Evolutionary conservation across 2,113 vertebrate genomes (phyloP).

Genomic region (Xiphophorus couchianus): DNA sequence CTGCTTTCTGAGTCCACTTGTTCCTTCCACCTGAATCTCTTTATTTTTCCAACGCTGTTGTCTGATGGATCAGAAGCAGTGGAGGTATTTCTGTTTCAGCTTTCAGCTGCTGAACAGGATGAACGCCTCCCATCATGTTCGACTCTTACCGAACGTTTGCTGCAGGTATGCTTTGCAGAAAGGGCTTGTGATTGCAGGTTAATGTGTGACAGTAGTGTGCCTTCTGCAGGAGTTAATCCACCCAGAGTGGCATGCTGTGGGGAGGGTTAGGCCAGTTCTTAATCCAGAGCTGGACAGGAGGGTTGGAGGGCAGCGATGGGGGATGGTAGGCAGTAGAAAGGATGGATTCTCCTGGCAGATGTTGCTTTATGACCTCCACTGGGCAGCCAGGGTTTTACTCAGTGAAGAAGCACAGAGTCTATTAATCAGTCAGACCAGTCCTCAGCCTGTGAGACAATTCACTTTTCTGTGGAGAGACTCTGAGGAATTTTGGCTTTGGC

Average conservation of each 20-base stretch:
- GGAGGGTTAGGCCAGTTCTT: slow-evolving; percentile 37
- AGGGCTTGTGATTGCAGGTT: slow-evolving; percentile 56
- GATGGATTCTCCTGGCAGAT: slow-evolving; percentile 57
- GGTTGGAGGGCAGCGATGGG: slow-evolving; percentile 2
- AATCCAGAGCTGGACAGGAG: slow-evolving; percentile 62
- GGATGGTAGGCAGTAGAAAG: slow-evolving; percentile 27
- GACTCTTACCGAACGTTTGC: background rate
- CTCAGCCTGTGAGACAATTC: background rate
- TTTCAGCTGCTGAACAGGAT: background rate
- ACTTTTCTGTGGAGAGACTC: background rate
- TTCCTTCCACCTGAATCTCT: background rate
- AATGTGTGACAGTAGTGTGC: slow-evolving; percentile 60
- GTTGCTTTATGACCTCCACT: slow-evolving; percentile 60
- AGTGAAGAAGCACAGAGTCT: background rate
- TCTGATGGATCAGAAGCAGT: background rate
- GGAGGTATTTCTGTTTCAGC: background rate
- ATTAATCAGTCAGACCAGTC: background rate
- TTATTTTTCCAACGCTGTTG: background rate
- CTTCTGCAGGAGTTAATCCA: slow-evolving; percentile 69
- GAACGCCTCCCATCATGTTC: background rate
- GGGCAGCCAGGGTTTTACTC: slow-evolving; percentile 24
- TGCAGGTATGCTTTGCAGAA: background rate
- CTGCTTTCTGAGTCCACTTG: background rate
- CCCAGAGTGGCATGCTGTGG: slow-evolving; percentile 36
- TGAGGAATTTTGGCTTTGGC: too few relatives aligned